These are phyloP conservation scores for Macropodus opercularis DNA, from an alignment of 2,797 vertebrate genomes.

Conservation along the genomic window DNA sequence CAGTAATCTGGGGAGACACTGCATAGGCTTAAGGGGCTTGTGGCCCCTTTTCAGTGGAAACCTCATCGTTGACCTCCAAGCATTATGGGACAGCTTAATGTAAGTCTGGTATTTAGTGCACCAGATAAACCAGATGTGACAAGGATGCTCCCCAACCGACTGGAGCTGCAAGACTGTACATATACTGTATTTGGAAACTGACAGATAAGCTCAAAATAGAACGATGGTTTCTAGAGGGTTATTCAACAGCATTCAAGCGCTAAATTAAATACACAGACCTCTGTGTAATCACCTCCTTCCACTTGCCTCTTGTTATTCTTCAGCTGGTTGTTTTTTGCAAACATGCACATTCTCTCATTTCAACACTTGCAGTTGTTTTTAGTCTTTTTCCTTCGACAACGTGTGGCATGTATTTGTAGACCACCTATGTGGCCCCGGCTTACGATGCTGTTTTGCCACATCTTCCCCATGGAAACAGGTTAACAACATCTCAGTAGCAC, in stretches of 20 bases:
- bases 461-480: slow-evolving; percentile 37
- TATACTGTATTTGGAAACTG: slow-evolving; percentile 13
- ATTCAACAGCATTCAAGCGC: slow-evolving; percentile 1
- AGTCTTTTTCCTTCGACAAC: slow-evolving; percentile 26
- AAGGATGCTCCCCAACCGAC: slow-evolving; percentile 13
- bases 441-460: slow-evolving; percentile 54
- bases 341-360: slow-evolving; percentile 41
- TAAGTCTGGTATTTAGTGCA: slow-evolving; percentile 29
- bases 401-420: slow-evolving; percentile 35
- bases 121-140: neutral
- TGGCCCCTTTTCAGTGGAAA: slow-evolving; percentile 48
- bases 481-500: slow-evolving; percentile 11
- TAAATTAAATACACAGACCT: slow-evolving; percentile 9
- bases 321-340: slow-evolving; percentile 22
- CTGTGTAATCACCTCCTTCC: too few species aligned
- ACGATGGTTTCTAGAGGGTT: neutral
- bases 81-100: slow-evolving; percentile 27
- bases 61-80: slow-evolving; percentile 15
- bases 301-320: neutral
- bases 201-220: slow-evolving; percentile 35
- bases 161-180: slow-evolving; percentile 5
- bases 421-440: slow-evolving; percentile 31
- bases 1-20: slow-evolving; percentile 51
- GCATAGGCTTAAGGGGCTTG: slow-evolving; percentile 8
- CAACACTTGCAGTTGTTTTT: slow-evolving; percentile 40